These are phyloP conservation scores for Agraylea sexmaculata DNA, from an alignment of 1,140 invertebrate genomes.

Conservation along the genomic window DNA sequence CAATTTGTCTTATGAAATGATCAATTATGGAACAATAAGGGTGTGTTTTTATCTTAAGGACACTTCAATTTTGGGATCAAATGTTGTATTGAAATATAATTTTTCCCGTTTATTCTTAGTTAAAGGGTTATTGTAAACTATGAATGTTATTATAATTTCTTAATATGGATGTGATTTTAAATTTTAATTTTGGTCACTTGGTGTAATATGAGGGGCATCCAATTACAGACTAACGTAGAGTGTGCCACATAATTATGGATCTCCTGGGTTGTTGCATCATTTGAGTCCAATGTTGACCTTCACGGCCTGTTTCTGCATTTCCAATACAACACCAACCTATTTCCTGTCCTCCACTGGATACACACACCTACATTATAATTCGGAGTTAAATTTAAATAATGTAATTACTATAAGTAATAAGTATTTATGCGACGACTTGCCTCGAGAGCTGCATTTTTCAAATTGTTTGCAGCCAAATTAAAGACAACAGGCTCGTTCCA, in stretches of 20 bases:
- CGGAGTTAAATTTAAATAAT: slow-evolving; percentile 3
- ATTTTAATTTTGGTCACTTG: too few relatives aligned
- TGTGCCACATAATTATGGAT: slow-evolving; percentile 75
- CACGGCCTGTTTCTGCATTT: slow-evolving; percentile 45
- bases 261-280: slow-evolving; percentile 73
- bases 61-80: too few relatives aligned
- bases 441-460: slow-evolving; percentile 63
- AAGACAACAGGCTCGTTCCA: slow-evolving; percentile 93
- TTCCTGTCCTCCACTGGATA: slow-evolving; percentile 49
- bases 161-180: too few relatives aligned
- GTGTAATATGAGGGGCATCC: not conserved
- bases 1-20: too few relatives aligned
- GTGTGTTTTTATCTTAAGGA: too few relatives aligned
- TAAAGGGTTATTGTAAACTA: too few relatives aligned
- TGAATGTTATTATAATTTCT: too few relatives aligned
- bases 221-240: too few relatives aligned
- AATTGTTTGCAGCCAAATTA: slow-evolving; percentile 59
- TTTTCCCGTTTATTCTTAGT: too few relatives aligned
- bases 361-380: slow-evolving; percentile 34
- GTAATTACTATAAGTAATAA: slow-evolving; percentile 5
- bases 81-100: too few relatives aligned
- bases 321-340: slow-evolving; percentile 62
- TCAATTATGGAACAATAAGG: too few relatives aligned
- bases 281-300: slow-evolving; percentile 64
- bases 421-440: slow-evolving; percentile 32